phyloP scores from a whole-genome alignment of 1,140 invertebrate genomes.

The Drosophila kohkoa region DNA sequence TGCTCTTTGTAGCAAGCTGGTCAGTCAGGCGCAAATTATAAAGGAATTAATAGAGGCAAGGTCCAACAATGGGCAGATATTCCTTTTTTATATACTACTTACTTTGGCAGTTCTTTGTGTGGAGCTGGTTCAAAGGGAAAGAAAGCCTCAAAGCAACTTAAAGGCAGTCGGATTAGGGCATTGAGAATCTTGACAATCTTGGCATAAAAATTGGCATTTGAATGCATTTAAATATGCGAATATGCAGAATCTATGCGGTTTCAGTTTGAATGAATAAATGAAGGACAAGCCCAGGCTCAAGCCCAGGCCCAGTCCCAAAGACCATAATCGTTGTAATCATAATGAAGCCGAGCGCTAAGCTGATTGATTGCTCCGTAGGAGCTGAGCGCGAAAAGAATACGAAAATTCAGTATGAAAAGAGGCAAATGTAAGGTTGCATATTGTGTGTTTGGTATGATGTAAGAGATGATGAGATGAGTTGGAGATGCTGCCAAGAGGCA shows the following conservation, averaged over 20 bases:
- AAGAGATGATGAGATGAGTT: slow-evolving; percentile 39
- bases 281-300: slow-evolving; percentile 34
- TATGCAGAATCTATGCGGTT: slow-evolving; percentile 46
- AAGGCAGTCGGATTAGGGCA: slow-evolving; percentile 57
- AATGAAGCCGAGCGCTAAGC: slow-evolving; percentile 77
- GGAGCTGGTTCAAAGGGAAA: slow-evolving; percentile 57
- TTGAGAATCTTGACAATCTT: slow-evolving; percentile 71
- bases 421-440: slow-evolving; percentile 33
- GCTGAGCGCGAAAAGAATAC: slow-evolving; percentile 24
- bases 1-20: slow-evolving; percentile 55
- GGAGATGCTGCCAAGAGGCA: neutral
- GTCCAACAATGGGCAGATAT: slow-evolving; percentile 52
- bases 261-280: neutral
- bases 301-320: neutral
- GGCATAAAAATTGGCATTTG: slow-evolving; percentile 77
- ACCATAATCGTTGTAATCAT: slow-evolving; percentile 54
- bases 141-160: slow-evolving; percentile 59
- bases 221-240: slow-evolving; percentile 69
- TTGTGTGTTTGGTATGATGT: slow-evolving; percentile 54
- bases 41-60: slow-evolving; percentile 76
- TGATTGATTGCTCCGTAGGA: slow-evolving; percentile 69
- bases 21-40: slow-evolving; percentile 82
- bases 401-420: slow-evolving; percentile 24
- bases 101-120: slow-evolving; percentile 39
- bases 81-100: neutral